A percentile compares a stretch with the other conserved stretches of the same genome.
These are phyloP conservation scores for Sicus ferrugineus DNA, from an alignment of 2,888 invertebrate species.

Conservation along the genomic window DNA sequence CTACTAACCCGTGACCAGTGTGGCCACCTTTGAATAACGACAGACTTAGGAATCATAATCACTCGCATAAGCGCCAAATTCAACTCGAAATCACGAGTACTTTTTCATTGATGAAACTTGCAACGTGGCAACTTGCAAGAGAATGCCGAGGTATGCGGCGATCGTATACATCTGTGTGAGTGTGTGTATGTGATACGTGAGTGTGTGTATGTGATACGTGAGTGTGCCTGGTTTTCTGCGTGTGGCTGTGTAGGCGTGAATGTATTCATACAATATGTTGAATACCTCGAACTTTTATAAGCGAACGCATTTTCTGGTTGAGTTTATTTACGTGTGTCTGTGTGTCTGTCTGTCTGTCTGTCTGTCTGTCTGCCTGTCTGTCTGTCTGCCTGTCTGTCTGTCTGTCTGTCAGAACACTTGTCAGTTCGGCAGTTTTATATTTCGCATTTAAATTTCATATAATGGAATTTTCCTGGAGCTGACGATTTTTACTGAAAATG, in stretches of 20 bases:
- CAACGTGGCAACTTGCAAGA: too few species aligned
- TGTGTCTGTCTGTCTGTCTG: background rate
- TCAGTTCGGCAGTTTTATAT: background rate
- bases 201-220: background rate
- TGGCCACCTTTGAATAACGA: background rate
- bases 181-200: constrained; percentile 11
- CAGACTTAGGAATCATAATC: background rate
- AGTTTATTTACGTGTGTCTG: constrained; percentile 1
- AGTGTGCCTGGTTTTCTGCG: constrained; percentile 4
- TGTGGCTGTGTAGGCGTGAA: background rate
- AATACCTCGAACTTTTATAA: too few species aligned
- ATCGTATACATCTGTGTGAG: background rate
- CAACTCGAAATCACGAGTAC: too few species aligned
- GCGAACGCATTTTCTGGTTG: background rate
- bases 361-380: background rate
- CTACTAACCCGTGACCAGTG: too few species aligned
- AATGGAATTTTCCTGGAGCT: background rate
- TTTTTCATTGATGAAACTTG: too few species aligned
- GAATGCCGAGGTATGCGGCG: background rate
- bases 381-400: background rate
- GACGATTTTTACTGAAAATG: too few species aligned
- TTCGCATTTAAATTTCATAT: background rate
- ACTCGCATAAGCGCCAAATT: too few species aligned
- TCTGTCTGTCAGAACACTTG: background rate
- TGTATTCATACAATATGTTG: too few species aligned